These are phyloP conservation scores for Zaprionus camerounensis DNA, from an alignment of 1,140 invertebrate species.

Conservation along the genomic window DNA sequence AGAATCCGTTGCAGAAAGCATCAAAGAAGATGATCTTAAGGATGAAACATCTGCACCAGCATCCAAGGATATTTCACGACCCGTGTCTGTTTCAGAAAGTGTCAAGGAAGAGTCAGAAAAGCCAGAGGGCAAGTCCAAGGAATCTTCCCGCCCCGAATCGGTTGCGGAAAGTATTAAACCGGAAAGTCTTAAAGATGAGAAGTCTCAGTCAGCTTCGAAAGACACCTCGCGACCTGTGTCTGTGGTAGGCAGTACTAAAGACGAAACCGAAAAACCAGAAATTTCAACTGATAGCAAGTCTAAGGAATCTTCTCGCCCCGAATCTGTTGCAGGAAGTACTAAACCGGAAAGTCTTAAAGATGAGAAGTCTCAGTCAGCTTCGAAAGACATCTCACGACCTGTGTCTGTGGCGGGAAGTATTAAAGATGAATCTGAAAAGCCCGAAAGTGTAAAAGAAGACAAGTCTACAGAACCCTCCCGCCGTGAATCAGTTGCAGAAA, in stretches of 20 bases:
- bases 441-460: slow-evolving; percentile 12
- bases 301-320: slow-evolving; percentile 35
- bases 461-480: slow-evolving; percentile 33
- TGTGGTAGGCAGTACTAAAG: slow-evolving; percentile 21
- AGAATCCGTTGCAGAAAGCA: slow-evolving; percentile 46
- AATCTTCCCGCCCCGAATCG: slow-evolving; percentile 20
- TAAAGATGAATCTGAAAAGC: slow-evolving; percentile 12
- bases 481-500: slow-evolving; percentile 40
- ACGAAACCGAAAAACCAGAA: slow-evolving; percentile 11
- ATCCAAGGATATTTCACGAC: slow-evolving; percentile 40
- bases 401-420: slow-evolving; percentile 29
- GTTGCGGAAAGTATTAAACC: slow-evolving; percentile 24
- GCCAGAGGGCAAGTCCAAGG: slow-evolving; percentile 3
- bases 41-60: slow-evolving; percentile 5
- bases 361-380: slow-evolving; percentile 11
- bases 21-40: slow-evolving; percentile 21
- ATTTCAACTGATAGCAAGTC: slow-evolving; percentile 21
- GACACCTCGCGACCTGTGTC: slow-evolving; percentile 24
- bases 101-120: slow-evolving; percentile 18
- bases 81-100: slow-evolving; percentile 34
- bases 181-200: slow-evolving; percentile 24
- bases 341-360: slow-evolving; percentile 22
- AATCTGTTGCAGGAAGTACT: slow-evolving; percentile 27
- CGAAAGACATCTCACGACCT: slow-evolving; percentile 29
- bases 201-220: slow-evolving; percentile 2